Base-by-base conservation (phyloP, 2,113 vertebrate genomes). In the Procapra przewalskii region DNA sequence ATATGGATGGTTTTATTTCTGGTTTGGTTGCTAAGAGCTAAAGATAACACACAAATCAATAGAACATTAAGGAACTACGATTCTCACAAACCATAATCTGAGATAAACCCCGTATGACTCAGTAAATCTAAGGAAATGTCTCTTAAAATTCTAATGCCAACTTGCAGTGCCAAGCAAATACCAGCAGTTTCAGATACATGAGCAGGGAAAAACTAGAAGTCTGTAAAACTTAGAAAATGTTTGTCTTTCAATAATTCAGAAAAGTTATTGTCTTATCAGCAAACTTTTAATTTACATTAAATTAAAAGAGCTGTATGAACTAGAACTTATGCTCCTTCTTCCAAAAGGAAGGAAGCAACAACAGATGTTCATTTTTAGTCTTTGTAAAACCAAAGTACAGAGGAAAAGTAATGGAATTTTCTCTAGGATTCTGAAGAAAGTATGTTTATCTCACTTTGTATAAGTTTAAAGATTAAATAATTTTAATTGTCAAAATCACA, bases 71-170 rank as follows among this genome's bases (percentile, higher is more conserved):
- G 52, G 45, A 97, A 94, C 15, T 95, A 93, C 0, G 57, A 16
- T 97, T 89, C 36, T 95, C 89, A 81, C 55, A 93, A 80, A 67
- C 60, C 60, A 90, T 96, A 96, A 96, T 96, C 95, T 36, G 91
- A 96, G 80, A 97, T 94, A 97, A 98, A 98, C 89, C 96, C 83
- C 87, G 67, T 54, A 94, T 97, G 95, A 96, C 96, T 96, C 91
- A 93, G 55, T 94, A 97, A 97, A 95, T 94, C 93, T 97, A 93
- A 82, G 62, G 91, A 97, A 96, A 97, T 88, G 52, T 91, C 95
- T 97, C 97, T 94, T 97, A 96, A 97, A 98, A 94, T 29, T 79
- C 60, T 55, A 62, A 97, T 91, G 97, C 83, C 96, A 98, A 83
- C n/a, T 97, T 79, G 25, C 55, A 84, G 52, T n/a, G 89, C 89